These are phyloP conservation scores for Tricholauxania praeusta DNA, from an alignment of 2,888 invertebrate species.

Conservation along the genomic window DNA sequence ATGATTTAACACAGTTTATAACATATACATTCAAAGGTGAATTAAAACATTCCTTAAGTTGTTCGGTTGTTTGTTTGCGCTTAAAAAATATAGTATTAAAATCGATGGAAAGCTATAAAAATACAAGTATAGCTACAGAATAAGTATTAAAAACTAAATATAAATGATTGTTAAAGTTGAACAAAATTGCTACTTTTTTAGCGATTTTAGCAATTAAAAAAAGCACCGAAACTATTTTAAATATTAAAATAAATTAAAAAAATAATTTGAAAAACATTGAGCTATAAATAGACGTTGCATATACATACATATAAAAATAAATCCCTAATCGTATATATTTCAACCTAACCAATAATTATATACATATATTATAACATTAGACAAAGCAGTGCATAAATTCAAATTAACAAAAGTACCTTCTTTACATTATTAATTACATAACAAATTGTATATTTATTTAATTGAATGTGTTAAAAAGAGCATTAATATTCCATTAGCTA, in stretches of 20 bases:
- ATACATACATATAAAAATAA: not conserved
- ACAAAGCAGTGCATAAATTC: not conserved
- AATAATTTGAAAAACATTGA: not conserved
- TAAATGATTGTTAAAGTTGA: not conserved
- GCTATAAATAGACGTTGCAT: conserved; percentile 12
- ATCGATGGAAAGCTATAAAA: not conserved
- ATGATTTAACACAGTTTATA: conserved; percentile 7
- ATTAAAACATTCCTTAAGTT: conserved; percentile 12
- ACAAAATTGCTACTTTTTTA: conserved; percentile 12
- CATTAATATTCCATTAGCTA: not conserved
- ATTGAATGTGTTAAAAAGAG: conserved; percentile 30
- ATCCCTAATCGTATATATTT: not conserved
- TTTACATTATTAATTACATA: conserved; percentile 22
- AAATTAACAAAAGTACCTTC: conserved; percentile 35
- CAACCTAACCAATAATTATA: not conserved
- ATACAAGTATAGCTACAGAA: not conserved
- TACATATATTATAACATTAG: not conserved
- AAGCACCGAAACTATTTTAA: not conserved
- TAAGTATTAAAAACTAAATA: not conserved
- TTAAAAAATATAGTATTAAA: not conserved
- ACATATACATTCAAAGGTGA: not conserved
- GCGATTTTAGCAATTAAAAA: conserved; percentile 7
- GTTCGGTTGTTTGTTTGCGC: not conserved
- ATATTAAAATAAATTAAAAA: not conserved
- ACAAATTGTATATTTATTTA: conserved; percentile 15